A percentile compares a stretch with the other conserved stretches of the same genome.
Conservation (phyloP, 2,113 vertebrate genomes). For the Odocoileus virginianus region DNA sequence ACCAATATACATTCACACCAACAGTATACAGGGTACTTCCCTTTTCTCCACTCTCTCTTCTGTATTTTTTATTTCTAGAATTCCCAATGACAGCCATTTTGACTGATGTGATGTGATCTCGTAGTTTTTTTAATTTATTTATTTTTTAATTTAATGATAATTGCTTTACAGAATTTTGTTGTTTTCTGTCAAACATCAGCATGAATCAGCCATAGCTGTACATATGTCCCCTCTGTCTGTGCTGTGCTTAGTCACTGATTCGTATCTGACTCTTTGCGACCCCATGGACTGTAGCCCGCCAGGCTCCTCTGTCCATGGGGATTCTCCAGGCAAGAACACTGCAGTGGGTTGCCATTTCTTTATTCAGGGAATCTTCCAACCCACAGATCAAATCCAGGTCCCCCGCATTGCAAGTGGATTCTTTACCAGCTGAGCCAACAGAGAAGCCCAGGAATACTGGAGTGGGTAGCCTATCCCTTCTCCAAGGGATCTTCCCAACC, state of each 20-base stretch:
- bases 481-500: neutral
- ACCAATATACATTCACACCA: neutral
- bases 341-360: neutral
- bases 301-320: neutral
- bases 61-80: neutral
- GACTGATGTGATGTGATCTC: neutral
- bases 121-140: neutral
- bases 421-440: neutral
- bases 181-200: neutral
- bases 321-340: neutral
- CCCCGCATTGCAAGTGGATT: neutral
- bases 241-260: neutral
- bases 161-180: neutral
- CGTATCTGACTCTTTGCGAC: neutral
- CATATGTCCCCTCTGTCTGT: neutral
- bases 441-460: neutral
- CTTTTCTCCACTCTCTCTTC: neutral
- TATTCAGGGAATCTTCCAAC: neutral
- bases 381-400: accelerated
- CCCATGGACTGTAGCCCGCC: neutral
- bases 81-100: neutral
- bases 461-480: neutral
- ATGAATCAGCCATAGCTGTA: neutral
- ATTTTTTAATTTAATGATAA: neutral
- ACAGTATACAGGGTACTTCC: neutral